These are phyloP conservation scores for Ormyrus labotus DNA, from an alignment of 2,888 invertebrate species.

Conservation along the genomic window DNA sequence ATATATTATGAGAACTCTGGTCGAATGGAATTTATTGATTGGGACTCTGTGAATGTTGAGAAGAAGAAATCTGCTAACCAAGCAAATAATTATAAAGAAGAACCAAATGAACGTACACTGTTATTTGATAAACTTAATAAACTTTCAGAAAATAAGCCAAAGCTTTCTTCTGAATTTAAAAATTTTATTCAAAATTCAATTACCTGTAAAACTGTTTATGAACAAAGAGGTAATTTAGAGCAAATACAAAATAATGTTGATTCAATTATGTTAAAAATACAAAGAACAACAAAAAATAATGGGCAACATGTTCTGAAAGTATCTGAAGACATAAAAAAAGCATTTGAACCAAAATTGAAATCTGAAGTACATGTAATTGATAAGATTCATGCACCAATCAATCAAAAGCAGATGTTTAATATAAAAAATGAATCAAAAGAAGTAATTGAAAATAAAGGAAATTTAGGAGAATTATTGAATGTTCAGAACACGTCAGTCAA, in stretches of 20 bases:
- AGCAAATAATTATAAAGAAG: not conserved
- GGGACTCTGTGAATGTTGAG: constrained; percentile 15
- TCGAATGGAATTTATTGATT: constrained; percentile 38
- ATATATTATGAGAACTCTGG: constrained; percentile 35
- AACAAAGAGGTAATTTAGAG: constrained; percentile 21
- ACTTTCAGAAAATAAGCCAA: constrained; percentile 4
- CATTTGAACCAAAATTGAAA: constrained; percentile 2
- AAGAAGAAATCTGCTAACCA: not conserved
- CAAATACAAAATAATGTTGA: constrained; percentile 3
- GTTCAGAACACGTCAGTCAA: not conserved
- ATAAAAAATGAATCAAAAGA: not conserved
- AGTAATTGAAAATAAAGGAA: not conserved
- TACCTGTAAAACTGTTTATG: constrained; percentile 17
- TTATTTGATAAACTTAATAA: not conserved
- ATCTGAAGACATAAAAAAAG: constrained; percentile 11
- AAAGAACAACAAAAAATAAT: not conserved
- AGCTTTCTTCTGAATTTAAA: constrained; percentile 3
- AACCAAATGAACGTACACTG: not conserved
- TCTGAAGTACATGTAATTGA: constrained; percentile 7
- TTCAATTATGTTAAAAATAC: constrained; percentile 24
- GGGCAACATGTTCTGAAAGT: not conserved
- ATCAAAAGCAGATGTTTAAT: not conserved
- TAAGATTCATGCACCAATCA: constrained; percentile 15
- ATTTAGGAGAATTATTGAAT: not conserved
- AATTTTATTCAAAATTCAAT: constrained; percentile 45